Base-by-base conservation (phyloP, 2,797 vertebrate genomes). In the Melanotaenia parkinsoni region DNA sequence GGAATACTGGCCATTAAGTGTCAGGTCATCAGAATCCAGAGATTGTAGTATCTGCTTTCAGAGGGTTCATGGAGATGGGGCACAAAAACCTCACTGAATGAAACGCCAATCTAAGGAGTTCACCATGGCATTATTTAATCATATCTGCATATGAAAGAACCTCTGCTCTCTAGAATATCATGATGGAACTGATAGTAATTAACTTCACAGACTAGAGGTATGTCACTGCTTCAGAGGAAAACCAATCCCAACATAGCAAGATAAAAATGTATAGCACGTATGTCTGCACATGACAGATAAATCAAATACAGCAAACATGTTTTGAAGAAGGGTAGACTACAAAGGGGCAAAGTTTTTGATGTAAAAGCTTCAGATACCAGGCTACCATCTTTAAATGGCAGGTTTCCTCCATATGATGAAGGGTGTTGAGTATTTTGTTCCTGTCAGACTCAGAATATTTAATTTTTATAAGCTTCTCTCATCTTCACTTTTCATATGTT, bases 121-220 rank as follows among this genome's bases (percentile, higher is more conserved):
- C 83, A 88, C 82, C 67, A 70, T 38, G 57, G 83, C 58, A 86
- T 89, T 86, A 90, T 91, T 91, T 82, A 86, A 93, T 91, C 62
- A 82, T 67, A 92, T 94, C 86, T 93, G 67, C 86, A 90, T 90
- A 89, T 91, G 85, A 93, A 94, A 91, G 87, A 84, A 83, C n/a
- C 40, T 78, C 67, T 80, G 70, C 37, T 63, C 86, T 74, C 79
- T 82, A 81, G 26, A 11, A 83, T 79, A 82, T 81, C 50, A 33
- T 45, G 71, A 80, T 77, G 76, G 70, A 90, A 80, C 32, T 64
- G 64, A 78, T 28, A 43, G 71, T 89, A 90, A 93, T 93, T 92
- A 87, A 84, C 79, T 83, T 69, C 72, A 84, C 80, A 84, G 64
- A 88, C 62, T 51, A 74, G 37, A 78, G 77, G 77, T 84, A 67